Percentiles rank a stretch among this genome's conserved stretches.
phyloP scores from a whole-genome alignment of 2,797 vertebrate species.

The Petrocephalus sullivani region DNA sequence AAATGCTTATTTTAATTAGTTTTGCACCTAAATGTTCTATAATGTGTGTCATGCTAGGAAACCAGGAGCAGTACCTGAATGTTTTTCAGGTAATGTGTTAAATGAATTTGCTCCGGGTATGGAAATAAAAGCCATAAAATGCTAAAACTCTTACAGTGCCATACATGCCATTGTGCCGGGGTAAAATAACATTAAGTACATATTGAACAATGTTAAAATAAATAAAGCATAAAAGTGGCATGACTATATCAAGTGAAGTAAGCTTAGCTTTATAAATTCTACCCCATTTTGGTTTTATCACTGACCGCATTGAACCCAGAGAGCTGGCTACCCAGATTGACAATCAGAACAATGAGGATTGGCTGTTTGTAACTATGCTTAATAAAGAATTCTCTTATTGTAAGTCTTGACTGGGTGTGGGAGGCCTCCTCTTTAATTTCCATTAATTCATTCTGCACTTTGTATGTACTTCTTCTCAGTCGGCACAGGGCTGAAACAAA shows the following conservation, averaged over 20 bases:
- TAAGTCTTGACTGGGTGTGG: slow-evolving; percentile 48
- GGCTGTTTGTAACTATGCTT: slow-evolving; percentile 55
- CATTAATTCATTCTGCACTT: slow-evolving; percentile 51
- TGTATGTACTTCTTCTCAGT: slow-evolving; percentile 44
- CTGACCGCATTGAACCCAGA: slow-evolving; percentile 62
- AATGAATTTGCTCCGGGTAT: not conserved
- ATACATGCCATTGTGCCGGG: not conserved
- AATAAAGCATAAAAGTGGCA: not conserved
- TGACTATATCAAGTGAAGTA: not conserved
- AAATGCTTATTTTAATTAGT: not conserved
- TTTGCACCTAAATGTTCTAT: slow-evolving; percentile 16
- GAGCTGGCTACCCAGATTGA: slow-evolving; percentile 56
- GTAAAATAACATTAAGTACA: not conserved
- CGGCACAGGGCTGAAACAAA: slow-evolving; percentile 47
- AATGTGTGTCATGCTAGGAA: slow-evolving; percentile 2
- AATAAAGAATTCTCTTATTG: slow-evolving; percentile 56
- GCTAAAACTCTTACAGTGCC: not conserved
- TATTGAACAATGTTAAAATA: not conserved
- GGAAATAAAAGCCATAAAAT: not conserved
- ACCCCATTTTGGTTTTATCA: slow-evolving; percentile 4
- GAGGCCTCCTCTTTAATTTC: slow-evolving; percentile 60
- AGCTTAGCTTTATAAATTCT: not conserved
- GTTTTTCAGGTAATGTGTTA: not conserved
- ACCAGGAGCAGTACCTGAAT: not conserved
- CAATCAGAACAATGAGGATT: slow-evolving; percentile 53